Evolutionary conservation across 2,888 invertebrate species (phyloP), one percentile per base, ranked within the genome.

Genomic region (Nematopogon swammerdamellus): DNA sequence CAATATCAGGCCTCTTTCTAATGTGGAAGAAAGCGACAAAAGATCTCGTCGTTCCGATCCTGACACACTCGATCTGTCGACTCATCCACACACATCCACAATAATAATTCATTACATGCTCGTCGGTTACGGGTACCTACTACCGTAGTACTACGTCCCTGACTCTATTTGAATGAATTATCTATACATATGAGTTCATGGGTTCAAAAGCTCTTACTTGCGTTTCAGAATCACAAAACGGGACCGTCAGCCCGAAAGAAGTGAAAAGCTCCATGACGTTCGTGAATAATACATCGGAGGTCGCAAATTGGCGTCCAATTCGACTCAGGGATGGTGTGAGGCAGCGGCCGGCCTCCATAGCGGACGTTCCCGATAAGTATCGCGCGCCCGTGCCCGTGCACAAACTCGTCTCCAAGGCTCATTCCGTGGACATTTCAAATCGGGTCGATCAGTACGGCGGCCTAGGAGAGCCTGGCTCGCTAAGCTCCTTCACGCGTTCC

Each of bases 381-480:
- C 6, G 14, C 18, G 25, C 11, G 19, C 29, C 30, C 3, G 30
- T 11, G 4, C 30, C 14, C 2, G 29, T 25, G 17, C 30, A 29
- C 11, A 47, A 36, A n/a, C 19, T 8, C 2, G 16, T 18, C 51
- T 59, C 65, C 5, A 64, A 64, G 36, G 65, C 71, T 0, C 61
- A 66, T 51, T 70, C 74, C 11, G 58, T 60, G 1, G 63, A 68
- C 43, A 60, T 66, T 30, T 60, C 8, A 14, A 36, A 62, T 10
- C 53, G 50, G 8, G 19, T 19, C 45, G 52, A 14, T n/a, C 5
- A n/a, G 3, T 16, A 45, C 43, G 18, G 25, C 44, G 43, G 19
- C 14, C 25, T 2, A 11, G 14, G 18, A 10, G 48, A 49, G 18
- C n/a, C 29, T 16, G 20, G 18, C 19, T 16, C 42, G 3, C 16